Evolutionary conservation across 2,113 vertebrate species (phyloP).

Genomic region (Rhagologus leucostigma): DNA sequence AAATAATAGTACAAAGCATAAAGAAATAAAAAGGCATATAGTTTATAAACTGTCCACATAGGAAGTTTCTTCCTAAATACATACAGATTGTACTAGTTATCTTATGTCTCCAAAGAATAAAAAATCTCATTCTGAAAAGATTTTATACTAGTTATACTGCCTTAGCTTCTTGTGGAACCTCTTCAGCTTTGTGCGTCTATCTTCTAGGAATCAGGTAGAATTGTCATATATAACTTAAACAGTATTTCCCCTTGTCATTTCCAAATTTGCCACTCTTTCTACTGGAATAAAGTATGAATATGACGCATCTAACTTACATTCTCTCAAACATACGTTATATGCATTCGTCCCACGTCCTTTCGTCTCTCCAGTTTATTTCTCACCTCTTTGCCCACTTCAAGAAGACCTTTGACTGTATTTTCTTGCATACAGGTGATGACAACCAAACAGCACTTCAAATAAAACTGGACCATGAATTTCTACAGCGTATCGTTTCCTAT

Average conservation of each 20-base stretch:
- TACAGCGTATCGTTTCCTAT: background rate
- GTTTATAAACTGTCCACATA: background rate
- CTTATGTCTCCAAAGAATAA: background rate
- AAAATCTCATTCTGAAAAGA: background rate
- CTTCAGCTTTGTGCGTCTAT: background rate
- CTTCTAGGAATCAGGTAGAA: background rate
- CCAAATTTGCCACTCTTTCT: background rate
- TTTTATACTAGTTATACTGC: background rate
- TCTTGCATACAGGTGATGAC: background rate
- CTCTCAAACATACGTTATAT: background rate
- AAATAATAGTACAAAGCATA: background rate
- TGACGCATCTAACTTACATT: slow-evolving; percentile 27
- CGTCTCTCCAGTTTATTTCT: background rate
- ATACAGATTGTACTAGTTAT: background rate
- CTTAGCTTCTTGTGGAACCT: background rate
- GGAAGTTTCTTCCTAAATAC: background rate
- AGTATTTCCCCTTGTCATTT: background rate
- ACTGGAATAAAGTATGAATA: background rate
- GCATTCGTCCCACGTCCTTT: background rate
- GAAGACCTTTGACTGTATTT: background rate
- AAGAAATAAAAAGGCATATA: background rate
- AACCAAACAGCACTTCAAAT: slow-evolving; percentile 13
- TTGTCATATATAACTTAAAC: fast-evolving
- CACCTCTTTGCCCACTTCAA: background rate
- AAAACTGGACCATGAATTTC: background rate